Conservation (phyloP, 1,140 invertebrate species). For the Elymnias hypermnestra region DNA sequence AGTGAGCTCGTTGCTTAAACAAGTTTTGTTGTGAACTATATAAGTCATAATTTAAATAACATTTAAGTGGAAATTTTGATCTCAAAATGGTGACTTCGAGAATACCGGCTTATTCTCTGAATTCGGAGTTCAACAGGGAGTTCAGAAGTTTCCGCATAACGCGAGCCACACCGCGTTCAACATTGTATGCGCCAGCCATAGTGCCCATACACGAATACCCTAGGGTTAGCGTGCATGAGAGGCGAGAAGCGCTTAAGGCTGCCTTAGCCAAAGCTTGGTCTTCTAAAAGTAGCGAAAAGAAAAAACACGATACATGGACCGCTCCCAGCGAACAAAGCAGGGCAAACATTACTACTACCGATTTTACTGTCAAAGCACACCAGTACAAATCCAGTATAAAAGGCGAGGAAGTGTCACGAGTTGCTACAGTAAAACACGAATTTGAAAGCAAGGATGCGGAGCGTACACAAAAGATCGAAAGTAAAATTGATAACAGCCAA, state of each 20-base stretch:
- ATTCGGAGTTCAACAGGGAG: constrained; percentile 76
- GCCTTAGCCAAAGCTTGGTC: constrained; percentile 74
- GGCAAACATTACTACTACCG: constrained; percentile 47
- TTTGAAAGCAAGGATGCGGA: constrained; percentile 61
- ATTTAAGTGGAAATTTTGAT: constrained; percentile 64
- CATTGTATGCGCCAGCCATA: constrained; percentile 64
- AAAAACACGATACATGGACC: constrained; percentile 69
- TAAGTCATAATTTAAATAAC: constrained; percentile 31
- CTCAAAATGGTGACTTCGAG: constrained; percentile 77
- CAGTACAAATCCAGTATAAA: constrained; percentile 43
- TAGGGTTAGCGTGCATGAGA: constrained; percentile 69
- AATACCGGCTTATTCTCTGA: constrained; percentile 75
- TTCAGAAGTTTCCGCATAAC: constrained; percentile 75
- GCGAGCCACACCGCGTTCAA: constrained; percentile 64
- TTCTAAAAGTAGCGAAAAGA: constrained; percentile 70
- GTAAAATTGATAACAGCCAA: constrained; percentile 45
- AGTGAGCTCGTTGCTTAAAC: constrained; percentile 60
- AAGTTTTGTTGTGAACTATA: constrained; percentile 50
- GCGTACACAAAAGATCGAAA: constrained; percentile 38
- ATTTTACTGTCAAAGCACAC: constrained; percentile 47
- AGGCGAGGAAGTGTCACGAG: constrained; percentile 51
- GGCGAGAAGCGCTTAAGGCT: constrained; percentile 67
- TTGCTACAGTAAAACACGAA: constrained; percentile 60
- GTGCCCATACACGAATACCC: constrained; percentile 75
- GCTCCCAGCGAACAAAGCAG: constrained; percentile 59